phyloP scores from a whole-genome alignment of 2,888 invertebrate genomes.

The Heliconius cydno region DNA sequence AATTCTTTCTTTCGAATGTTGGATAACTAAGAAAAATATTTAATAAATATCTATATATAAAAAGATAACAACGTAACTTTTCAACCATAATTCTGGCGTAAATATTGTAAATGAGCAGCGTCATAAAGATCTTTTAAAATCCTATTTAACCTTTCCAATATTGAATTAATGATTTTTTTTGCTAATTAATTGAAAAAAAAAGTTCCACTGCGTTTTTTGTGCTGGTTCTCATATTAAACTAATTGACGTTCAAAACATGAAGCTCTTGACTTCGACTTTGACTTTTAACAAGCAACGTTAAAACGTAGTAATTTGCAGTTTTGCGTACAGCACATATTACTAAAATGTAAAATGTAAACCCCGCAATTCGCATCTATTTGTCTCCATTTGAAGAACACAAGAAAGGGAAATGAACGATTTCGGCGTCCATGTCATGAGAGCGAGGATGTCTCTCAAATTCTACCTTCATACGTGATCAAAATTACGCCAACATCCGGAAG shows the following conservation, averaged over 20 bases:
- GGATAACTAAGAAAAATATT: too few relatives aligned
- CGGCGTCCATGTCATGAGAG: slow-evolving; percentile 31
- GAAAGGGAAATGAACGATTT: slow-evolving; percentile 43
- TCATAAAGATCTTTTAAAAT: background rate
- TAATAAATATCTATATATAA: background rate
- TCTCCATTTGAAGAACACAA: slow-evolving; percentile 34
- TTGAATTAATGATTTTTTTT: background rate
- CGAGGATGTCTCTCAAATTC: slow-evolving; percentile 39
- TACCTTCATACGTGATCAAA: slow-evolving; percentile 31
- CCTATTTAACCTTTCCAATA: background rate
- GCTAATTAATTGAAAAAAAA: too few relatives aligned
- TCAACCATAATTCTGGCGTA: background rate
- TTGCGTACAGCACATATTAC: background rate
- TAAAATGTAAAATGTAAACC: slow-evolving; percentile 9
- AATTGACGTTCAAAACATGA: too few relatives aligned
- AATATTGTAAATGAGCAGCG: background rate
- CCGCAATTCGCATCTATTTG: slow-evolving; percentile 22
- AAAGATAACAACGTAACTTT: background rate
- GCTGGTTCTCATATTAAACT: too few relatives aligned
- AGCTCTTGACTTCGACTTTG: too few relatives aligned
- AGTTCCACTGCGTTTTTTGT: too few relatives aligned
- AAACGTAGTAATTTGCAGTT: background rate
- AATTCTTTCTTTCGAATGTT: too few relatives aligned
- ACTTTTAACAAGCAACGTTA: background rate
- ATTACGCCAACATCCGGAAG: slow-evolving; percentile 39